phyloP scores from a whole-genome alignment of 1,140 invertebrate species.

The Lutraria rhynchaena region DNA sequence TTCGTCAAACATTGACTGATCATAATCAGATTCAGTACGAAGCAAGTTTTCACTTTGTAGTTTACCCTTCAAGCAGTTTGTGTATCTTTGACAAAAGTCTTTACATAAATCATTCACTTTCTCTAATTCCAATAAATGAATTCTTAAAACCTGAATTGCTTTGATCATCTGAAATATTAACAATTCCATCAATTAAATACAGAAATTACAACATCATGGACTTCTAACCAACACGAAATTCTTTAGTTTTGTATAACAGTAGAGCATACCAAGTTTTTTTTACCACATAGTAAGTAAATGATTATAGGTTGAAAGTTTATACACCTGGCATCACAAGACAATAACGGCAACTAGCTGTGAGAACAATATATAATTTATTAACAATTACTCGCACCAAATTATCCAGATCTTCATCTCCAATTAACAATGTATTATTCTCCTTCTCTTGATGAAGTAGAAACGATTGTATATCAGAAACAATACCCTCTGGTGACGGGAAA shows the following conservation, averaged over 20 bases:
- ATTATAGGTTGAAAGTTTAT: too few species aligned
- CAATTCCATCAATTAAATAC: neutral
- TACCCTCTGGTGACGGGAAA: conserved; percentile 72
- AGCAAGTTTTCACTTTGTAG: conserved; percentile 80
- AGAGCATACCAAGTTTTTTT: too few species aligned
- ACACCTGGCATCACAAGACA: too few species aligned
- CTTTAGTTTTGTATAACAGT: too few species aligned
- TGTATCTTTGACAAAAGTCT: conserved; percentile 82
- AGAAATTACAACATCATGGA: neutral
- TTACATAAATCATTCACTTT: conserved; percentile 83
- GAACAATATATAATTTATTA: too few species aligned
- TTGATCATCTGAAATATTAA: conserved; percentile 80
- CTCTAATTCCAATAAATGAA: conserved; percentile 82
- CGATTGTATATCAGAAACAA: conserved; percentile 79
- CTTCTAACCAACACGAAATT: neutral
- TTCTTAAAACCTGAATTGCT: conserved; percentile 82
- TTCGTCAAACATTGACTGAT: conserved; percentile 67
- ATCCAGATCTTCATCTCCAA: conserved; percentile 96
- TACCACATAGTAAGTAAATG: too few species aligned
- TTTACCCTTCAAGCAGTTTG: conserved; percentile 80
- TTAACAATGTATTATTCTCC: conserved; percentile 92
- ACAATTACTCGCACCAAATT: conserved; percentile 92
- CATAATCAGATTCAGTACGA: conserved; percentile 72
- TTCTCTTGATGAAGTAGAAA: conserved; percentile 92
- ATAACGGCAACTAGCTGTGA: too few species aligned